Conservation (phyloP, 2,888 invertebrate genomes). For the Diadegma fenestrale region DNA sequence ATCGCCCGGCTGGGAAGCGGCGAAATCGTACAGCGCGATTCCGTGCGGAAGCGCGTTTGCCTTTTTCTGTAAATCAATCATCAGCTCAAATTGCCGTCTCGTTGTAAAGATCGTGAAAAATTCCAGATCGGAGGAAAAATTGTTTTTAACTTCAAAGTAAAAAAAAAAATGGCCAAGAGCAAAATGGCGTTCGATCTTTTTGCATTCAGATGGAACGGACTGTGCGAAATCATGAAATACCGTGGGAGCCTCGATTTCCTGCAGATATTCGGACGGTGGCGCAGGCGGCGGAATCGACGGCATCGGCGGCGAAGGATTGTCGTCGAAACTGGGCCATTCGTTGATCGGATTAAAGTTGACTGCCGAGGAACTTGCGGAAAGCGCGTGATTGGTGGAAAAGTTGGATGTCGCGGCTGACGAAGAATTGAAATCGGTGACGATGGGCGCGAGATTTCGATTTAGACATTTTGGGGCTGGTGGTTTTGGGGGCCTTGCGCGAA, state of each 20-base stretch:
- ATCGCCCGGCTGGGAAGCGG: slow-evolving; percentile 91
- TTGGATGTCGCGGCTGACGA: slow-evolving; percentile 80
- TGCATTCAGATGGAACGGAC: too few relatives aligned
- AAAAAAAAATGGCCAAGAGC: too few relatives aligned
- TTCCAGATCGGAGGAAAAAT: too few relatives aligned
- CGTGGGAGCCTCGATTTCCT: slow-evolving; percentile 71
- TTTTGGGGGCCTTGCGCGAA: slow-evolving; percentile 88
- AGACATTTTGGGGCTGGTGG: slow-evolving; percentile 85
- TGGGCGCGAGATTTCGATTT: slow-evolving; percentile 81
- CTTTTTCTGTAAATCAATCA: slow-evolving; percentile 7
- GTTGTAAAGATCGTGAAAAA: too few relatives aligned
- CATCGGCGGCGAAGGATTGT: slow-evolving; percentile 90
- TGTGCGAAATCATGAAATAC: background rate
- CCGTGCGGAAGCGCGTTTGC: slow-evolving; percentile 86
- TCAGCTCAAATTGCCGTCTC: background rate
- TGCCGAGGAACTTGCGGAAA: slow-evolving; percentile 21
- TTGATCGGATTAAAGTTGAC: slow-evolving; percentile 32
- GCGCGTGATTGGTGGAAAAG: slow-evolving; percentile 45
- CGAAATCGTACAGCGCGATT: slow-evolving; percentile 92
- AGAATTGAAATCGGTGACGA: slow-evolving; percentile 67
- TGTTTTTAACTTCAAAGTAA: too few relatives aligned
- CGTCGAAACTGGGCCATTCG: slow-evolving; percentile 63
- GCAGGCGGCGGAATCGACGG: slow-evolving; percentile 92
- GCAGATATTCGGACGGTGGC: slow-evolving; percentile 86
- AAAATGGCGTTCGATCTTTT: too few relatives aligned